phyloP scores from a whole-genome alignment of 2,797 vertebrate genomes.

The Epinephelus awoara region DNA sequence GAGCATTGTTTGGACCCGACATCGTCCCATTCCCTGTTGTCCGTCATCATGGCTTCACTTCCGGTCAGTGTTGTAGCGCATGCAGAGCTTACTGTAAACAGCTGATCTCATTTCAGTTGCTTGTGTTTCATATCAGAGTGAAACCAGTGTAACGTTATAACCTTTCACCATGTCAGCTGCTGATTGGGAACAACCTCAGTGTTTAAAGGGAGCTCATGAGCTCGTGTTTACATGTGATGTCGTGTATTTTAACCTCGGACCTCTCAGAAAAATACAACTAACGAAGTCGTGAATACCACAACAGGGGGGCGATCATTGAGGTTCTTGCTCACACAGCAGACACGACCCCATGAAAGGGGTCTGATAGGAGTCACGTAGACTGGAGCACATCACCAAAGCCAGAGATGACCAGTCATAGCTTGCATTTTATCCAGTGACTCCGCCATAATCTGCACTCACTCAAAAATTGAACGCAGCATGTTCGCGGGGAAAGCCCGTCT shows the following conservation, averaged over 20 bases:
- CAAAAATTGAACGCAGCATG: constrained; percentile 31
- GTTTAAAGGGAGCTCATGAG: fast-evolving
- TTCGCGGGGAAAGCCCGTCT: not conserved
- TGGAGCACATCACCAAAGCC: not conserved
- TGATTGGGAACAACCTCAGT: fast-evolving
- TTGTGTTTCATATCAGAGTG: fast-evolving
- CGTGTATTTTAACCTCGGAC: too few relatives aligned
- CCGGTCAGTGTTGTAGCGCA: fast-evolving
- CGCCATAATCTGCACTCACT: not conserved
- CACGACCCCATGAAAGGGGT: too few relatives aligned
- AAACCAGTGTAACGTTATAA: fast-evolving
- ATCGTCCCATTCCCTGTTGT: too few relatives aligned
- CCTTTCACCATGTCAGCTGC: constrained; percentile 15
- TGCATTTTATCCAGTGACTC: not conserved
- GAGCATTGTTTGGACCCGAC: not conserved
- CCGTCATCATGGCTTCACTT: not conserved
- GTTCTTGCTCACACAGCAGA: too few relatives aligned
- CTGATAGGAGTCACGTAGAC: not conserved
- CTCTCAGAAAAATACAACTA: too few relatives aligned
- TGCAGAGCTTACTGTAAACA: fast-evolving
- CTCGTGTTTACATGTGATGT: too few relatives aligned
- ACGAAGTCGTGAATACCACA: too few relatives aligned
- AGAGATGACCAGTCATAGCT: fast-evolving
- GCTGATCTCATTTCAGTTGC: constrained; percentile 10
- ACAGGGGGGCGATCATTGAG: too few relatives aligned